phyloP scores from a whole-genome alignment of 2,888 invertebrate genomes.

The Ferrisia virgata region DNA sequence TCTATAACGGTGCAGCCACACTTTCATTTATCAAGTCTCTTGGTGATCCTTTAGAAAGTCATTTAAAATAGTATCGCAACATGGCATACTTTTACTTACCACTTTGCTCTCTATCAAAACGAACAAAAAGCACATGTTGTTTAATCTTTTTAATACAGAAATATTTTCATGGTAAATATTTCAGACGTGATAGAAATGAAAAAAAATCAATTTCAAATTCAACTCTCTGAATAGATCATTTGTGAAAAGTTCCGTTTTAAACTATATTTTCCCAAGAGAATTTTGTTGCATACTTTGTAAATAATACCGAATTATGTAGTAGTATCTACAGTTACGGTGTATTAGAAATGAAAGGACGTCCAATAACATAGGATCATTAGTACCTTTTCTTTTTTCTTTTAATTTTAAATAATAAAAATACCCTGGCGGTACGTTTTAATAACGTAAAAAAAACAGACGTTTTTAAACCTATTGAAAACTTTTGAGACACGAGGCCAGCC shows the following conservation, averaged over 20 bases:
- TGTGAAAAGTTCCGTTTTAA: background rate
- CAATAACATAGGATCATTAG: too few species aligned
- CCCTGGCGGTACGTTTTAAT: too few species aligned
- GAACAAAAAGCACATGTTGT: conserved; percentile 12
- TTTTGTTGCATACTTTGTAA: background rate
- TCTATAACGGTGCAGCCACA: conserved; percentile 17
- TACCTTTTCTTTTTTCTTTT: too few species aligned
- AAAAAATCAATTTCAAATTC: background rate
- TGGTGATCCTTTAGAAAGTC: conserved; percentile 26
- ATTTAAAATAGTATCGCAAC: conserved; percentile 2
- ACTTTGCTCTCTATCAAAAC: conserved; percentile 7
- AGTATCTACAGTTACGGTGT: too few species aligned
- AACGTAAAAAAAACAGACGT: too few species aligned
- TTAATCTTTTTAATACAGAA: background rate
- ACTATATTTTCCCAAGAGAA: background rate
- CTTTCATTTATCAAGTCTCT: conserved; percentile 25
- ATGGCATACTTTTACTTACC: conserved; percentile 10
- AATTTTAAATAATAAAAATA: too few species aligned
- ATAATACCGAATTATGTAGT: background rate
- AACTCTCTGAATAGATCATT: background rate
- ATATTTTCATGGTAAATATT: background rate
- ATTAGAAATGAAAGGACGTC: too few species aligned
- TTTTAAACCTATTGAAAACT: too few species aligned
- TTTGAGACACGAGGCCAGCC: too few species aligned
- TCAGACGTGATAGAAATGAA: background rate